Evolutionary conservation across 2,113 vertebrate genomes (phyloP), one percentile per base, ranked within the genome.

Genomic region (Anoplopoma fimbria): DNA sequence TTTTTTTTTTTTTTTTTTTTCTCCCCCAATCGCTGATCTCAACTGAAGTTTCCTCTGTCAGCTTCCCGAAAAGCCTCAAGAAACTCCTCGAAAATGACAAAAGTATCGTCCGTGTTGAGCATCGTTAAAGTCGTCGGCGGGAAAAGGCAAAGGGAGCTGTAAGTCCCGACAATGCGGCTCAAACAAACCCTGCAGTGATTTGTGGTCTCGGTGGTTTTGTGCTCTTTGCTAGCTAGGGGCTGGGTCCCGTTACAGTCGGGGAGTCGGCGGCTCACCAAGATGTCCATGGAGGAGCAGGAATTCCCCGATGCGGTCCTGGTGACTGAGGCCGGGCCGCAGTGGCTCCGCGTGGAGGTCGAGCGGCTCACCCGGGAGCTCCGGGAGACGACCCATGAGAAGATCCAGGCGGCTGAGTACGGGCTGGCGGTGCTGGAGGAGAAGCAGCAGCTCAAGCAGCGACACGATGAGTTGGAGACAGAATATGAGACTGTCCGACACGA

Each of bases 341-440:
- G 97, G 96, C 96, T 99, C 84, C 96, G 94, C 51, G 92, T 89
- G 7, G 98, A 99, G 94, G 91, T 98, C 45, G 97, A 96, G 88
- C 95, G 98, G 76, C 94, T 99, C 27, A 95, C 94, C 61, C 95
- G 96, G 75, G 98, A 99, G 91, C 96, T 99, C 88, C 94, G 96
- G 15, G 98, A 98, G 81, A 99, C 98, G 81, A 98, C 96, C 79
- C 96, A 95, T 5, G 96, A 99, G 94, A 98, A 99, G 96, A 99
- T 99, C 93, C 98, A 99, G 94, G 98, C 98, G 77, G 98, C 98
- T 5, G 97, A 99, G 85, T 99, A 98, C 29, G 98, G 98, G 67
- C 94, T 99, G 88, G 98, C 94, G 81, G 98, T 99, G 85, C 95
- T 99, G 81, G 98, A 99, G 94, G 98, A 99, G 95, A 99, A 99